phyloP scores from a whole-genome alignment of 2,888 invertebrate genomes.

The Ichneumon xanthorius region DNA sequence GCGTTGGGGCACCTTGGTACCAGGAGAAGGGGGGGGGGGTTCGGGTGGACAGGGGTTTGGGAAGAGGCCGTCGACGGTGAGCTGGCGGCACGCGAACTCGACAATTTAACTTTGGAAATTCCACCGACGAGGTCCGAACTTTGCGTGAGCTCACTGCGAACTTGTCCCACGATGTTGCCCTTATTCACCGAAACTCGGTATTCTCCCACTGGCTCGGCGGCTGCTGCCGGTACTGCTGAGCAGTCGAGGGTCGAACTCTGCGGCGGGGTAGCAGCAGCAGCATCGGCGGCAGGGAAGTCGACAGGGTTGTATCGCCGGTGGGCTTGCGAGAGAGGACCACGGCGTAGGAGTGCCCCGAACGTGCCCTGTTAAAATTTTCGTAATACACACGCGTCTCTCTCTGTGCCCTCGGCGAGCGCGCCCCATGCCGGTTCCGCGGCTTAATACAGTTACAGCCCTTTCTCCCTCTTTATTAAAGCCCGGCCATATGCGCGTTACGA shows the following conservation, averaged over 20 bases:
- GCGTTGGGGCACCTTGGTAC: constrained; percentile 9
- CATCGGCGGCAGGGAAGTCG: constrained; percentile 39
- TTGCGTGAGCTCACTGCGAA: constrained; percentile 74
- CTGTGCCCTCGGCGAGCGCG: constrained; percentile 35
- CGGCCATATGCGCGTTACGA: constrained; percentile 70
- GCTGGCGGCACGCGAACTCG: constrained; percentile 65
- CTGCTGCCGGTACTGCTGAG: constrained; percentile 40
- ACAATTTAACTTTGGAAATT: constrained; percentile 70
- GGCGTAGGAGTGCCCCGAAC: constrained; percentile 61
- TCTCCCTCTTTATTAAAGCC: constrained; percentile 69
- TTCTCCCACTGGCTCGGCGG: constrained; percentile 20
- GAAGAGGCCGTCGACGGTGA: constrained; percentile 40
- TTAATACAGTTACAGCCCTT: constrained; percentile 69
- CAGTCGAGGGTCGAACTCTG: constrained; percentile 60
- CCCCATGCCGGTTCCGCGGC: constrained; percentile 54
- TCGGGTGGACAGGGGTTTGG: background rate
- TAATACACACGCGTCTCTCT: constrained; percentile 60
- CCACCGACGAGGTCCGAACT: constrained; percentile 67
- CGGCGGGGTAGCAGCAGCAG: constrained; percentile 14
- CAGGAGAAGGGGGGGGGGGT: background rate
- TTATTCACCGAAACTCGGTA: constrained; percentile 75
- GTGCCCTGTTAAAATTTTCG: constrained; percentile 65
- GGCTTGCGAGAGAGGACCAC: constrained; percentile 38
- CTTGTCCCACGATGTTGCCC: constrained; percentile 79
- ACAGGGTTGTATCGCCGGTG: constrained; percentile 52